phyloP scores from a whole-genome alignment of 2,888 invertebrate genomes.

The Trissolcus brochymenae region DNA sequence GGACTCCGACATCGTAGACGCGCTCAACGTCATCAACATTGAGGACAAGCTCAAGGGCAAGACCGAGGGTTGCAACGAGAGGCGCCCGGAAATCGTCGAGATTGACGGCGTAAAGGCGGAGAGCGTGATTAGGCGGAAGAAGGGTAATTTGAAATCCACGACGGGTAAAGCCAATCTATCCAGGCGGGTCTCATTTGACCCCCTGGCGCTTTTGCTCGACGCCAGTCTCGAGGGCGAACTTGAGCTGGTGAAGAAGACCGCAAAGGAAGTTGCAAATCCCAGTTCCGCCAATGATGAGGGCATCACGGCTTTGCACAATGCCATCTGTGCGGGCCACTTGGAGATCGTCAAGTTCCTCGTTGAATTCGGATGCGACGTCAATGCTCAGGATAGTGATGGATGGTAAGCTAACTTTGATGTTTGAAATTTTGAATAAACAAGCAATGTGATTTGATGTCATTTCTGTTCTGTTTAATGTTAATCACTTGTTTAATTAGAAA shows the following conservation, averaged over 20 bases:
- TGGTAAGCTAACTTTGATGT: slow-evolving; percentile 80
- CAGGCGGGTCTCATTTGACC: slow-evolving; percentile 97
- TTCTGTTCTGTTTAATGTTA: background rate
- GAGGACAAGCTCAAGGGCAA: slow-evolving; percentile 69
- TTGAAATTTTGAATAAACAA: background rate
- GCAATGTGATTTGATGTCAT: background rate
- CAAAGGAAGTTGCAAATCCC: slow-evolving; percentile 94
- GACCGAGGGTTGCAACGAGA: slow-evolving; percentile 59
- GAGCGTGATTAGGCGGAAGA: slow-evolving; percentile 84
- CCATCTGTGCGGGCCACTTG: slow-evolving; percentile 99
- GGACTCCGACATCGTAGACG: slow-evolving; percentile 74
- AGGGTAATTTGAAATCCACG: slow-evolving; percentile 85
- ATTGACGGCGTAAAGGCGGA: slow-evolving; percentile 66
- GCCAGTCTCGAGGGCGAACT: slow-evolving; percentile 98
- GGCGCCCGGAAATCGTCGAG: slow-evolving; percentile 60
- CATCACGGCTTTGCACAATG: slow-evolving; percentile 99
- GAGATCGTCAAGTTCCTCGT: slow-evolving; percentile 99
- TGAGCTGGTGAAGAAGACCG: slow-evolving; percentile 96
- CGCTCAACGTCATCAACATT: slow-evolving; percentile 74
- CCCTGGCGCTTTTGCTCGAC: slow-evolving; percentile 95
- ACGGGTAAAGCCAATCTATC: slow-evolving; percentile 85
- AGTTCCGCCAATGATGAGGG: slow-evolving; percentile 99
- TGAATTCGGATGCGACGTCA: slow-evolving; percentile 98
- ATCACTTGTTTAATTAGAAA: too few relatives aligned
- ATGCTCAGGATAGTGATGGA: slow-evolving; percentile 98